A percentile compares a stretch with the other conserved stretches of the same genome.
Conservation (phyloP, 2,113 vertebrate genomes). For the Bos taurus region DNA sequence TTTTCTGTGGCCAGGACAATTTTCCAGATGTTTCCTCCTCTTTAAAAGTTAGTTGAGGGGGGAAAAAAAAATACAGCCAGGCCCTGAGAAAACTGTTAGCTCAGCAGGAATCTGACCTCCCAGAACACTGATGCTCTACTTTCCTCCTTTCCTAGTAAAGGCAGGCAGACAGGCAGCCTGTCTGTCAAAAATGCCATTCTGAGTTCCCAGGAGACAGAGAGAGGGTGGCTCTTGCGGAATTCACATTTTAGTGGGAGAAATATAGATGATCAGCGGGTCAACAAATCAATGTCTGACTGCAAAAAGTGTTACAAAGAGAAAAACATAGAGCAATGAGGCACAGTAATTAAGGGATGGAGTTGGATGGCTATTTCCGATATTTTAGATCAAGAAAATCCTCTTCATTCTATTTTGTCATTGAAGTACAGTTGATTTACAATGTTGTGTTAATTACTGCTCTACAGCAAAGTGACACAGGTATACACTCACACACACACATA, state of each 20-base stretch:
- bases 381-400: background rate
- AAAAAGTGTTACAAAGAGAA: background rate
- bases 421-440: background rate
- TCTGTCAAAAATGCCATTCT: background rate
- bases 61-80: background rate
- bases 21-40: slow-evolving; percentile 41
- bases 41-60: background rate
- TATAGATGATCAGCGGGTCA: background rate
- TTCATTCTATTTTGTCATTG: background rate
- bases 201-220: background rate
- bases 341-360: background rate
- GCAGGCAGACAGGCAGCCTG: background rate
- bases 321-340: background rate
- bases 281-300: background rate
- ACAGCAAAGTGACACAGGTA: background rate
- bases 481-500: background rate
- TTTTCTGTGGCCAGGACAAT: slow-evolving; percentile 10
- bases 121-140: background rate
- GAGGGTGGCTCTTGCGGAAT: background rate
- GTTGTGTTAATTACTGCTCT: background rate
- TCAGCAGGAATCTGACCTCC: background rate
- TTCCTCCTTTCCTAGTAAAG: background rate
- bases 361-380: background rate
- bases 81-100: background rate
- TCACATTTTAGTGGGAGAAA: background rate